Evolutionary conservation across 1,140 invertebrate genomes (phyloP).

Genomic region (Monochamus saltuarius): DNA sequence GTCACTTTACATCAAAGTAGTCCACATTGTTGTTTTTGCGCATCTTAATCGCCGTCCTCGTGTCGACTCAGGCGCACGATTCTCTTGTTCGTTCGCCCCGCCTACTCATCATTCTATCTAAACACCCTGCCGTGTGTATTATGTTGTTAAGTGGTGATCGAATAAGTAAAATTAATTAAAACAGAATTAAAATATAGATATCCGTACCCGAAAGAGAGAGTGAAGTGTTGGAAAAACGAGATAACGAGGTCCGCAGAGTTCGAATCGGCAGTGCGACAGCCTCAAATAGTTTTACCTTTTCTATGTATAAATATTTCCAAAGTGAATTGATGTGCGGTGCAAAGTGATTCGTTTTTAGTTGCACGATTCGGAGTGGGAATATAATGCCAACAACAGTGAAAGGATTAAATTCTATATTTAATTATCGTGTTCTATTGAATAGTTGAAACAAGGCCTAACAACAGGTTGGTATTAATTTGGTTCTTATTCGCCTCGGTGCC

Average conservation of each 20-base stretch:
- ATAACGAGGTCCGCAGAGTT: not conserved
- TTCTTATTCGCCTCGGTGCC: no score
- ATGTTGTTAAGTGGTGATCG: not conserved
- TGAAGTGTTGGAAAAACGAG: not conserved
- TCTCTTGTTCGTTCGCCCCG: slow-evolving; percentile 24
- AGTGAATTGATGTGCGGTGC: no score
- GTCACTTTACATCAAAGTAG: not conserved
- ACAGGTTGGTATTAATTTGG: no score
- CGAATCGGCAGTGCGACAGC: not conserved
- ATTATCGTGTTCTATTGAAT: no score
- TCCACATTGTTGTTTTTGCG: slow-evolving; percentile 27
- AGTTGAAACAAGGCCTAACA: no score
- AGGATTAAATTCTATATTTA: no score
- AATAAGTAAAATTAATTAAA: not conserved
- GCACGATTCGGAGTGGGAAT: no score
- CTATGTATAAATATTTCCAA: not conserved
- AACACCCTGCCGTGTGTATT: slow-evolving; percentile 21
- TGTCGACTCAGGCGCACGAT: slow-evolving; percentile 31
- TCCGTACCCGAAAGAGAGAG: not conserved
- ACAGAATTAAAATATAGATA: not conserved
- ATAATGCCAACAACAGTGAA: no score
- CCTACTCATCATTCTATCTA: slow-evolving; percentile 28
- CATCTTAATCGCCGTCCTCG: slow-evolving; percentile 35
- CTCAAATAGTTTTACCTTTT: not conserved
- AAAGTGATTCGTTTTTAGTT: no score